These are phyloP conservation scores for Cyclopterus lumpus DNA, from an alignment of 2,797 vertebrate genomes.

Conservation along the genomic window DNA sequence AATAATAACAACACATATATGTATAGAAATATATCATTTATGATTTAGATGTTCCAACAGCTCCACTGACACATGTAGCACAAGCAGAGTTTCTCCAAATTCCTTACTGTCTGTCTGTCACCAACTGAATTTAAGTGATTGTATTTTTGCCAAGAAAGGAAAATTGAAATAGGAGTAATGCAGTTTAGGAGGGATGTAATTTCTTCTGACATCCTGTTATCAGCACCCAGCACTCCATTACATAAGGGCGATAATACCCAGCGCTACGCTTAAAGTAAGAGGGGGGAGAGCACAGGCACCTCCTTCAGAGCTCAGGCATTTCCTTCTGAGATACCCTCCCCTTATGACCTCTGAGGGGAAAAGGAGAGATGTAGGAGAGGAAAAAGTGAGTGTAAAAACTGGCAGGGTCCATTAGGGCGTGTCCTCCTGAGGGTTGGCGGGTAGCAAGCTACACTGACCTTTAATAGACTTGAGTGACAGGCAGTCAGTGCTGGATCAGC, in stretches of 20 bases:
- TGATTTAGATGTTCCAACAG: not conserved
- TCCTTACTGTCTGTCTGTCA: conserved; percentile 8
- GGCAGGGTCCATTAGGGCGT: conserved; percentile 68
- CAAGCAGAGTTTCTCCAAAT: not conserved
- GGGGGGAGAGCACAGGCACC: conserved; percentile 51
- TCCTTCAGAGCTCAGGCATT: conserved; percentile 80
- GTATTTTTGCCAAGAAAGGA: conserved; percentile 24
- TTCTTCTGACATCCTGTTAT: conserved; percentile 62
- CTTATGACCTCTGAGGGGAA: conserved; percentile 72
- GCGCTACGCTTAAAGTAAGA: conserved; percentile 61
- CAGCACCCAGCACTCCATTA: conserved; percentile 63
- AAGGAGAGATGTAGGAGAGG: conserved; percentile 68
- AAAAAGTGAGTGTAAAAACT: conserved; percentile 74
- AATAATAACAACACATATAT: not conserved
- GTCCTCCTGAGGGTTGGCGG: conserved; percentile 58
- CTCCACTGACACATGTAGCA: not conserved
- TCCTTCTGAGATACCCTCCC: conserved; percentile 81
- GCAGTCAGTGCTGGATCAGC: conserved; percentile 60
- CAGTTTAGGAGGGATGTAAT: conserved; percentile 24
- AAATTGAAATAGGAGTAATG: conserved; percentile 17
- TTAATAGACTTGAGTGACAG: conserved; percentile 76
- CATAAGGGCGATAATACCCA: conserved; percentile 71
- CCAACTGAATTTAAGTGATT: conserved; percentile 12
- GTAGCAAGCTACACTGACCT: conserved; percentile 72
- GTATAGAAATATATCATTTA: not conserved